A percentile compares a stretch with the other conserved stretches of the same genome.
These are phyloP conservation scores for Harpagoxenus sublaevis DNA, from an alignment of 2,888 invertebrate species.

Conservation along the genomic window DNA sequence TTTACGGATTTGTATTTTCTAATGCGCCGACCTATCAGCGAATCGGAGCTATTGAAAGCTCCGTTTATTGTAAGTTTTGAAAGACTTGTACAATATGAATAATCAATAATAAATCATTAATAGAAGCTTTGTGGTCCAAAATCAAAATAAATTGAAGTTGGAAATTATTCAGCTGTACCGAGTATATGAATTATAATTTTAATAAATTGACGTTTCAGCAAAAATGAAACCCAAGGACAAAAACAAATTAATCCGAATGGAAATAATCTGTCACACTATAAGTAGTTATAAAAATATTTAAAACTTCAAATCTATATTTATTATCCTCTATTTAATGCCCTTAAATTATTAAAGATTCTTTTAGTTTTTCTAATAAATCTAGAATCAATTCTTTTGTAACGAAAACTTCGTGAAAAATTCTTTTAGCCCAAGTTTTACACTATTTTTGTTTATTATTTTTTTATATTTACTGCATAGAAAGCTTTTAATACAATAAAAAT, in stretches of 20 bases:
- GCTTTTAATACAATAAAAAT: background rate
- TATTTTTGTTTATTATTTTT: background rate
- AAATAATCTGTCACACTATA: background rate
- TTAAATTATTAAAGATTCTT: background rate
- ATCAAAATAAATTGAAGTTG: slow-evolving; percentile 35
- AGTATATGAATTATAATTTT: background rate
- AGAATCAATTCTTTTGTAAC: background rate
- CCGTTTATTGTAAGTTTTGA: slow-evolving; percentile 64
- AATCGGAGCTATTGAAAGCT: slow-evolving; percentile 61
- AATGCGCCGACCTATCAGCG: slow-evolving; percentile 66
- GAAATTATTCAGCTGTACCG: slow-evolving; percentile 16
- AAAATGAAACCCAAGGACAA: background rate
- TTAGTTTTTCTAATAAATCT: background rate
- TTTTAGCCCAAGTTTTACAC: background rate
- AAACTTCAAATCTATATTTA: background rate
- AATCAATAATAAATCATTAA: slow-evolving; percentile 56
- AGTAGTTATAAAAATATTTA: slow-evolving; percentile 9
- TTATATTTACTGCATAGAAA: background rate
- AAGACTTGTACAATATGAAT: slow-evolving; percentile 69
- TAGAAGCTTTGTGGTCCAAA: slow-evolving; percentile 48
- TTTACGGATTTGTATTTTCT: slow-evolving; percentile 55
- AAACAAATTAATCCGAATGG: background rate
- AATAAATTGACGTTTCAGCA: slow-evolving; percentile 24
- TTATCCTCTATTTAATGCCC: background rate
- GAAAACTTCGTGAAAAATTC: background rate